Evolutionary conservation across 2,888 invertebrate species (phyloP), one percentile per base, ranked within the genome.

Genomic region (Pogonocherus hispidulus): DNA sequence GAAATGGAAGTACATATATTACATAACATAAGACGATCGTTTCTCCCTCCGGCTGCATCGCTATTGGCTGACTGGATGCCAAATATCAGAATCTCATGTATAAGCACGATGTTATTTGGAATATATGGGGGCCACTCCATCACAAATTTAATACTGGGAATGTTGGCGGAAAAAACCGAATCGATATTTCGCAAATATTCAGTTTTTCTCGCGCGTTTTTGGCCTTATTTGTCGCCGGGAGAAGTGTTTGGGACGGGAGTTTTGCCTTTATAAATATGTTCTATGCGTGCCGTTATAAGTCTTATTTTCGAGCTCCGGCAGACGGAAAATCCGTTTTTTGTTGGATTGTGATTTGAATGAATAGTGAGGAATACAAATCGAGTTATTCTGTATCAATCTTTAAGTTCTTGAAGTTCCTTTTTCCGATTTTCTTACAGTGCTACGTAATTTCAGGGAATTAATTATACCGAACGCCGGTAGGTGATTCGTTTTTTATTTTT

Each of bases 61-160:
- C 74, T 73, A 79, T 78, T 78, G 79, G 76, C 77, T 73, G 75
- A 76, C 67, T 75, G 64, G 70, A 73, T 78, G 78, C 79, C 80
- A 80, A 80, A 80, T 80, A 79, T 80, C 78, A 75, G 74, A 78
- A 78, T 77, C 71, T 79, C 76, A 79, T 80, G 80, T 79, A 78
- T 74, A 77, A 79, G 80, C 80, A 80, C 79, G 80, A 72, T 78
- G 77, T 80, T 77, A 80, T 78, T 73, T 67, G 41, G 67, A 70
- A 81, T 79, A 77, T 79, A 81, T 79, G 75, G 60, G 68, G 70
- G 74, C 69, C 76, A 73, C 77, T 80, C 74, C 75, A 77, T 80
- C 79, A 79, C 70, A 71, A 72, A 72, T 78, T 78, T 74, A 69
- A 78, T 78, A 76, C 71, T 32, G 27, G 60, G 49, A 72, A 67